Conservation (phyloP, 2,797 vertebrate genomes). For the Lates japonicus region DNA sequence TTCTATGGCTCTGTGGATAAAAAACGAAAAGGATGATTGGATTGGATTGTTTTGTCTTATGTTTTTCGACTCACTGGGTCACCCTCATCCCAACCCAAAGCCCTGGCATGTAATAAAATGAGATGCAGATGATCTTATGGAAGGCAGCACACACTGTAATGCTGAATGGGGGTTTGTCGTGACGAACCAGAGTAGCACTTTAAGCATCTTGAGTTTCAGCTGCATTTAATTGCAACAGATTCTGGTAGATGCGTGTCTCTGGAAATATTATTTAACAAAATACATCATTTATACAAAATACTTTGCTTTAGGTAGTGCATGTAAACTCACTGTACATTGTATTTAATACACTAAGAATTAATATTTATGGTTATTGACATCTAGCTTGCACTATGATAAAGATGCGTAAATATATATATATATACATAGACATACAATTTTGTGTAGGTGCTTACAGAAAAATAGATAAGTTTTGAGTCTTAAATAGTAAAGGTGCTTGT, state of each 20-base stretch:
- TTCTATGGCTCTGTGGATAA: background rate
- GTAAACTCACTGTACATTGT: conserved; percentile 46
- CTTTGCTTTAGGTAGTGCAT: conserved; percentile 34
- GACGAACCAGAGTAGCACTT: background rate
- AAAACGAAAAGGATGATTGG: conserved; percentile 20
- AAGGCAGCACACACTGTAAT: conserved; percentile 15
- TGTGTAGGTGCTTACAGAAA: conserved; percentile 30
- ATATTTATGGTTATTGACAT: background rate
- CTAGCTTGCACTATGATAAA: background rate
- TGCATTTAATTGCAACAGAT: conserved; percentile 39
- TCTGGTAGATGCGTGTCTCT: background rate
- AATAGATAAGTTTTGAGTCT: conserved; percentile 19
- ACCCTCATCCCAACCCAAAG: conserved; percentile 47
- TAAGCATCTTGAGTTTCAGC: conserved; percentile 28
- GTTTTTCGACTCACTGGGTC: conserved; percentile 48
- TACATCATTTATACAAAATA: conserved; percentile 62
- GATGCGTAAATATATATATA: conserved; percentile 20
- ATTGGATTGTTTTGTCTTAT: conserved; percentile 44
- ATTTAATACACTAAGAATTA: background rate
- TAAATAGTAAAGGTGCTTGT: conserved; percentile 90
- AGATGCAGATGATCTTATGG: conserved; percentile 58
- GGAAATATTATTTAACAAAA: conserved; percentile 68
- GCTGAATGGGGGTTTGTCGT: conserved; percentile 20
- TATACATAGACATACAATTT: conserved; percentile 12
- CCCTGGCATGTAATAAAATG: conserved; percentile 55